Conservation (phyloP, 2,113 vertebrate species). For the Columba livia region DNA sequence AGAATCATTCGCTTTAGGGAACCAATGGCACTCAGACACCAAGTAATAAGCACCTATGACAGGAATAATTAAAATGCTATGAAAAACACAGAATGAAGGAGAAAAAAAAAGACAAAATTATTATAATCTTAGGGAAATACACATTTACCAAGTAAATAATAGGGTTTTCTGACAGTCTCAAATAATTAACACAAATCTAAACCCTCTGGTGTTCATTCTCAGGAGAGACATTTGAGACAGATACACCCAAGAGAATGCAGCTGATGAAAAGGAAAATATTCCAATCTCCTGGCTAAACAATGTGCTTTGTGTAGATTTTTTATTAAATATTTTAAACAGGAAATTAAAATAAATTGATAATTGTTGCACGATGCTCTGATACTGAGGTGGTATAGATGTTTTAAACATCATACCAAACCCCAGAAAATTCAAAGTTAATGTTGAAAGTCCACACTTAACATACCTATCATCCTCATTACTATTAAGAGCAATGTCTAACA, state of each 20-base stretch:
- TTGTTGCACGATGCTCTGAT: background rate
- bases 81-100: background rate
- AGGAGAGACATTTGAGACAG: conserved; percentile 47
- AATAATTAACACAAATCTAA: conserved; percentile 60
- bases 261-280: conserved; percentile 48
- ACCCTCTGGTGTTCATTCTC: conserved; percentile 66
- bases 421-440: background rate
- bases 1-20: background rate
- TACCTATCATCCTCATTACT: background rate
- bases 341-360: conserved; percentile 9
- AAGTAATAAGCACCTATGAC: background rate
- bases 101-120: background rate
- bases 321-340: background rate
- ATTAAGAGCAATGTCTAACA: background rate
- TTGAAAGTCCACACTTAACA: background rate
- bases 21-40: background rate
- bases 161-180: conserved; percentile 31
- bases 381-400: background rate
- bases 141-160: conserved; percentile 67
- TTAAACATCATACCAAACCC: background rate
- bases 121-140: conserved; percentile 33
- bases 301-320: conserved; percentile 39
- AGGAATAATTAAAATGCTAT: conserved; percentile 3
- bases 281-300: conserved; percentile 53
- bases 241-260: conserved; percentile 53